A percentile compares a stretch with the other conserved stretches of the same genome.
Evolutionary conservation across 2,888 invertebrate genomes (phyloP).

Genomic region (Cataglyphis albicans): DNA sequence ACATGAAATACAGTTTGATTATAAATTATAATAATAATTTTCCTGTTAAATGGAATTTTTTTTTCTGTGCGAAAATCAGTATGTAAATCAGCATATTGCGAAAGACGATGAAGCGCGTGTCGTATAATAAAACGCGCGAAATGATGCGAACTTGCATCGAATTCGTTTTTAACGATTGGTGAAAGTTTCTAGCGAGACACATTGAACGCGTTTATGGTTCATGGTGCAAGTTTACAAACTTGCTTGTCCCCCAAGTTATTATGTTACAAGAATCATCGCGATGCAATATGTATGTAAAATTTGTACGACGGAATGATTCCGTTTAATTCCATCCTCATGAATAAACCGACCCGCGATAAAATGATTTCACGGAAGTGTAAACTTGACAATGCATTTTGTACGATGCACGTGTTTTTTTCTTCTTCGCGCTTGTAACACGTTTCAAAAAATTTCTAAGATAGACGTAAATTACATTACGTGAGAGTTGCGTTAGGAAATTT

Average conservation of each 20-base stretch:
- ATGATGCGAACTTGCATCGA: constrained; percentile 21
- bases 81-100: background rate
- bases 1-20: background rate
- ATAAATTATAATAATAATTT: background rate
- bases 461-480: background rate
- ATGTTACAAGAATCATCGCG: constrained; percentile 23
- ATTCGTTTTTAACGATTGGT: constrained; percentile 59
- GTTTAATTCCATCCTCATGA: constrained; percentile 28
- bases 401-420: background rate
- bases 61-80: background rate
- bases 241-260: constrained; percentile 25
- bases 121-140: background rate
- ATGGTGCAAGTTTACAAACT: constrained; percentile 64
- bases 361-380: background rate
- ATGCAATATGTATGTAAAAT: constrained; percentile 41
- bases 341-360: constrained; percentile 7
- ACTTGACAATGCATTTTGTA: background rate
- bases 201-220: constrained; percentile 56
- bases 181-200: constrained; percentile 69
- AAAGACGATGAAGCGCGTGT: background rate
- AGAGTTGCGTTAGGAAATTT: background rate
- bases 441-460: background rate
- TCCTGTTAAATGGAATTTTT: background rate
- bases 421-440: background rate
- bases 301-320: background rate